A percentile compares a stretch with the other conserved stretches of the same genome.
These are phyloP conservation scores for Trichogramma evanescens DNA, from an alignment of 2,888 invertebrate genomes.

Conservation along the genomic window DNA sequence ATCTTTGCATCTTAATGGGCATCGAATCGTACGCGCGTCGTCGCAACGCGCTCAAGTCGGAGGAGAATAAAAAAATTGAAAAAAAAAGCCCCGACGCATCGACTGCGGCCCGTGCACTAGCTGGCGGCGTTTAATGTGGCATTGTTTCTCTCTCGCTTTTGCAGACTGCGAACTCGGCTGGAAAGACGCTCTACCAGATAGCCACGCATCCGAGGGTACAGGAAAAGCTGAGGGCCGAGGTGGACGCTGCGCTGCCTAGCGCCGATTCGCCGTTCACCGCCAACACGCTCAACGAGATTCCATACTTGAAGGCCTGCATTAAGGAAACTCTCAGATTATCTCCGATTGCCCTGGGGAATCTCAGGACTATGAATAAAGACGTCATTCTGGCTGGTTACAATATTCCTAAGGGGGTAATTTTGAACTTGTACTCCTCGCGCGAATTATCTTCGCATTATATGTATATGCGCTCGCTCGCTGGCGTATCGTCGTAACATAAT, in stretches of 20 bases:
- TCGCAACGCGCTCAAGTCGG: too few species aligned
- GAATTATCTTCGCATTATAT: too few species aligned
- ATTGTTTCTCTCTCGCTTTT: background rate
- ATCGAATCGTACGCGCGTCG: too few species aligned
- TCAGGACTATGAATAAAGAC: conserved; percentile 52
- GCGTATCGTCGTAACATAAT: too few species aligned
- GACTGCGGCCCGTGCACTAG: too few species aligned
- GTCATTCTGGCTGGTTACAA: conserved; percentile 57
- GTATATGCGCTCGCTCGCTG: too few species aligned
- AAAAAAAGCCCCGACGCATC: too few species aligned
- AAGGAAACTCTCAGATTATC: conserved; percentile 64
- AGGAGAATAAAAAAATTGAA: too few species aligned
- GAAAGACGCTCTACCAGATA: conserved; percentile 55
- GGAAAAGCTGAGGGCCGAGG: conserved; percentile 55
- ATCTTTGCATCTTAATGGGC: too few species aligned
- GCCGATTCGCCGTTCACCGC: conserved; percentile 42
- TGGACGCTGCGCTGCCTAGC: conserved; percentile 47
- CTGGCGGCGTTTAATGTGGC: too few species aligned
- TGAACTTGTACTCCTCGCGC: too few species aligned
- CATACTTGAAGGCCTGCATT: conserved; percentile 64
- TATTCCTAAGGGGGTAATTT: conserved; percentile 55
- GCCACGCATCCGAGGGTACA: conserved; percentile 61
- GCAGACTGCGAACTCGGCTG: conserved; percentile 55
- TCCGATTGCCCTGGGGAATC: conserved; percentile 55
- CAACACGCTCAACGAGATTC: conserved; percentile 47